Evolutionary conservation across 2,888 invertebrate genomes (phyloP), one percentile per base, ranked within the genome.

Genomic region (Parnassius orleans): DNA sequence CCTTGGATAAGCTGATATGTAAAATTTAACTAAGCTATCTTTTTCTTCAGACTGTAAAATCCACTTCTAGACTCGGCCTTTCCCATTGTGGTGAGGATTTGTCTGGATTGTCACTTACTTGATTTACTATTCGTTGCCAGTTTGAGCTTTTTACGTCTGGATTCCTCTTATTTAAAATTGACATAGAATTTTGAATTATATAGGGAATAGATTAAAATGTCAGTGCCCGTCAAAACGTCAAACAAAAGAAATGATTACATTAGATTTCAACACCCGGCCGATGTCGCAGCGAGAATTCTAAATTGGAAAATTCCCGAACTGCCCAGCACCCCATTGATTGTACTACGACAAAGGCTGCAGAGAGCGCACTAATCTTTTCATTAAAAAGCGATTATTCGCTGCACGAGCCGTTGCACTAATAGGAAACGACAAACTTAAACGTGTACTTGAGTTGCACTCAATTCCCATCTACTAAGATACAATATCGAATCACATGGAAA

Each of bases 321-420:
- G 84, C 80, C 84, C 81, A 74, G 76, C 73, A 69, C 74, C 77
- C 78, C 81, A 85, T 87, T 83, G 87, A 86, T 87, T 83, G 66
- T 67, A 43, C 68, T 46, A 62, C 69, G 71, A 74, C 74, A 73
- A 74, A 73, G 66, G 70, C 67, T 56, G 65, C 59, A 33, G 66
- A 66, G 78, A 77, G 83, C 79, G 86, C 83, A 82, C 87, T 90
- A 90, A 90, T 90, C 90, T 90, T 90, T 90, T 90, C 90, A 90
- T 90, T 90, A 90, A 90, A 90, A 89, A 89, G 84, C 90, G 90
- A 90, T 90, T 90, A 90, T 86, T 83, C 89, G 81, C 81, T 84
- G 88, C 88, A 87, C 84, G 81, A 81, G 74, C 80, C 80, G 83
- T 72, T 86, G 89, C 89, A 87, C 88, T 87, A 87, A 89, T 87